Base-by-base conservation (phyloP, 2,797 vertebrate species). In the Chiroxiphia lanceolata region DNA sequence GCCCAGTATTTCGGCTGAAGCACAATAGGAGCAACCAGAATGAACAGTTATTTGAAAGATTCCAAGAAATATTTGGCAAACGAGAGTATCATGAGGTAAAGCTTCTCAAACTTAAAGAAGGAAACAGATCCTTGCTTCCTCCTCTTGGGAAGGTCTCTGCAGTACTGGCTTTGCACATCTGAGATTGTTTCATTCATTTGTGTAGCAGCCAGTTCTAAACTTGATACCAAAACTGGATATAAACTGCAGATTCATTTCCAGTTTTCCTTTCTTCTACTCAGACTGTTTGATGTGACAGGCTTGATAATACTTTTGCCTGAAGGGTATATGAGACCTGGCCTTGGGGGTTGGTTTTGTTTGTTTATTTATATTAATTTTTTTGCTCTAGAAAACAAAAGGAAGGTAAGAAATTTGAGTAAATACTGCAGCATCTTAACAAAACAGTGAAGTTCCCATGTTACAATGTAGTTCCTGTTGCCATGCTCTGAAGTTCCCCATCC, bases 21-120 rank as follows among this genome's bases (percentile, higher is more conserved):
- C 83, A 81, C 78, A 69, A 8, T 1, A 48, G 80, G 74, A 92
- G n/a, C 72, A 47, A 26, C 26, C 74, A 68, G 71, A 93, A 87
- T 85, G 70, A 85, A 71, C 86, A 85, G 13, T 86, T 76, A 69
- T n/a, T 69, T 85, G 61, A 95, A 69, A 68, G 70, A 89, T 29
- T 93, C 81, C 92, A 89, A 91, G 76, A 92, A 85, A 76, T 95
- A 76, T 69, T 87, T 95, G 94, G 92, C 95, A 89, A 77, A 87
- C 22, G 23, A 29, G 21, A 44, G 44, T 61, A 20, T 89, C 77
- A 70, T 95, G 89, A 96, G 68, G 51, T 78, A 94, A 93, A 83
- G 65, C 72, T 91, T 92, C 80, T 93, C 84, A 94, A 95, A 89
- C 65, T 72, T 78, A 33, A 86, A 94, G 89, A 61, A 94, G 89